Percentiles rank a stretch among this genome's conserved stretches.
phyloP scores from a whole-genome alignment of 1,140 invertebrate species.

The Drosophila malerkotliana region DNA sequence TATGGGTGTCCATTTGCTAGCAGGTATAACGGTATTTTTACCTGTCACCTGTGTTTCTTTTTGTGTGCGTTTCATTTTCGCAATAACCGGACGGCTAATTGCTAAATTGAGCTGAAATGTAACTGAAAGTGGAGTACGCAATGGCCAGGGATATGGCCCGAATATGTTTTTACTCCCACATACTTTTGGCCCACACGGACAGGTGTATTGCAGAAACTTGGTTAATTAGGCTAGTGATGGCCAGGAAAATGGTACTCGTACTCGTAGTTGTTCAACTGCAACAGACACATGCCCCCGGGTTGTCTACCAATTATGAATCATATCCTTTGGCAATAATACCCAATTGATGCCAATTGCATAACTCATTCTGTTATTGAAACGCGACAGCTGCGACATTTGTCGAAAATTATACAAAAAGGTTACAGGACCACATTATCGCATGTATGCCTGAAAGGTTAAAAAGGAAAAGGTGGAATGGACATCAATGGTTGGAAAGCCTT shows the following conservation, averaged over 20 bases:
- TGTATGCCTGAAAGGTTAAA: constrained; percentile 2
- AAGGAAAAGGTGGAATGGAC: constrained; percentile 1
- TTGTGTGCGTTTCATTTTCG: constrained; percentile 24
- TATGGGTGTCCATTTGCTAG: constrained; percentile 16
- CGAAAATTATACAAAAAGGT: constrained; percentile 18
- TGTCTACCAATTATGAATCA: constrained; percentile 26
- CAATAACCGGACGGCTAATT: constrained; percentile 46
- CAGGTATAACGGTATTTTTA: constrained; percentile 53
- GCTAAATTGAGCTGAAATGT: constrained; percentile 57
- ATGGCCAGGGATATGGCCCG: background rate
- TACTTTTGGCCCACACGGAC: constrained; percentile 2
- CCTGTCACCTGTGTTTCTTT: constrained; percentile 54
- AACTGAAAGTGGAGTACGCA: constrained; percentile 7
- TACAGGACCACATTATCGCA: background rate
- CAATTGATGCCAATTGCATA: constrained; percentile 1
- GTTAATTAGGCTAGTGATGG: constrained; percentile 52
- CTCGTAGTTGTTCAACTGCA: constrained; percentile 17
- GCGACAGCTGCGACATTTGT: constrained; percentile 15
- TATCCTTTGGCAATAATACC: constrained; percentile 19
- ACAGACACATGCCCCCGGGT: constrained; percentile 20
- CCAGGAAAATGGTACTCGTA: background rate
- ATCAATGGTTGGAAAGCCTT: background rate
- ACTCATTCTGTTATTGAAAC: constrained; percentile 14
- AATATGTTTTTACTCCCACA: background rate
- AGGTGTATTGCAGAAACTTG: constrained; percentile 52